Evolutionary conservation across 2,797 vertebrate species (phyloP).

Genomic region (Melanogrammus aeglefinus): DNA sequence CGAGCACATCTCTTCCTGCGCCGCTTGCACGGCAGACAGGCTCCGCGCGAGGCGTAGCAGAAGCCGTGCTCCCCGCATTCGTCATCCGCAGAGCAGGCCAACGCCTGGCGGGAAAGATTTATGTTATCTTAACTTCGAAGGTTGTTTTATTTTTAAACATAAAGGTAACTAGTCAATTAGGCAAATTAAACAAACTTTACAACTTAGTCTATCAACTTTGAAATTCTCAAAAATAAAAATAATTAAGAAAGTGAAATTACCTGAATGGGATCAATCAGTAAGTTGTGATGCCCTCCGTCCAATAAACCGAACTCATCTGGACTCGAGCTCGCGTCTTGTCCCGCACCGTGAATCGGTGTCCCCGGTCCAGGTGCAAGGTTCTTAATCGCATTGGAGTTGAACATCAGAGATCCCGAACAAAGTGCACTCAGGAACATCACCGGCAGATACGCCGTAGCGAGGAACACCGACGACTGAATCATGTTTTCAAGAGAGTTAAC

Average conservation of each 20-base stretch:
- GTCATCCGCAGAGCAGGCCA: conserved; percentile 73
- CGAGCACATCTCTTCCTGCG: conserved; percentile 82
- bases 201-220: neutral
- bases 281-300: conserved; percentile 74
- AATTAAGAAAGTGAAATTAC: conserved; percentile 52
- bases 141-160: neutral
- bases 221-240: neutral
- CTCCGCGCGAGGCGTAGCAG: conserved; percentile 59
- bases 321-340: conserved; percentile 64
- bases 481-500: conserved; percentile 12
- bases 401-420: conserved; percentile 48
- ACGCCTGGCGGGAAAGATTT: conserved; percentile 49
- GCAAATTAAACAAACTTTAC: neutral
- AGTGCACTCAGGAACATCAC: conserved; percentile 33
- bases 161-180: neutral
- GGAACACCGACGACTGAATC: conserved; percentile 35
- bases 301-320: conserved; percentile 47
- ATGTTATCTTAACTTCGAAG: neutral
- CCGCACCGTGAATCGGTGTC: neutral
- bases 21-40: conserved; percentile 79
- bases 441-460: conserved; percentile 41
- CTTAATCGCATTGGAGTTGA: conserved; percentile 83
- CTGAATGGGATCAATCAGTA: conserved; percentile 73
- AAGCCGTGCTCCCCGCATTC: conserved; percentile 76
- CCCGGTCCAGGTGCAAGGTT: conserved; percentile 47